Evolutionary conservation across 1,140 invertebrate species (phyloP).

Genomic region (Diprion similis): DNA sequence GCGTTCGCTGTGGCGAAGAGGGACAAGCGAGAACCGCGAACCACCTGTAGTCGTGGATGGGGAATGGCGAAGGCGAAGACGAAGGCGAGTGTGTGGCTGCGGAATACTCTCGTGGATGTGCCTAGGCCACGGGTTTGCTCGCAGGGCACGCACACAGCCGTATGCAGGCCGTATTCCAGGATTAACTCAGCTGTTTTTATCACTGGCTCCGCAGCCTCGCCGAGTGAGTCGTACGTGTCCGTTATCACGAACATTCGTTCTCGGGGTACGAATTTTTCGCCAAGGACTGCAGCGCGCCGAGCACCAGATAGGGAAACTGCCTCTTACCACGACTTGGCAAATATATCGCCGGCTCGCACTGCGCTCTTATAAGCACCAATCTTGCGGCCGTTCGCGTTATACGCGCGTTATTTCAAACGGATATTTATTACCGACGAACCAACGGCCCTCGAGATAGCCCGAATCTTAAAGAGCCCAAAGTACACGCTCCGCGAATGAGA

Average conservation of each 20-base stretch:
- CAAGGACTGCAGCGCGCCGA: neutral
- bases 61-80: too few relatives aligned
- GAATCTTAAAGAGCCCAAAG: conserved; percentile 4
- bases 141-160: neutral
- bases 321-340: neutral
- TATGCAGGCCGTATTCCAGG: neutral
- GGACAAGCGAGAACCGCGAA: neutral
- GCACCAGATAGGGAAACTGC: neutral
- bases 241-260: conserved; percentile 1
- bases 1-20: neutral
- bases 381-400: neutral
- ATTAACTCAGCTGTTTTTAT: conserved; percentile 1
- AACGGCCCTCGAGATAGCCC: conserved; percentile 1
- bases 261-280: neutral
- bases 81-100: too few relatives aligned
- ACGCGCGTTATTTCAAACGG: neutral
- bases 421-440: neutral
- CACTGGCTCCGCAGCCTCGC: neutral
- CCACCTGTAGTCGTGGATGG: neutral
- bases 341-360: neutral
- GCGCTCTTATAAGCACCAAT: neutral
- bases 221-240: conserved; percentile 6
- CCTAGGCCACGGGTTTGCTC: too few relatives aligned
- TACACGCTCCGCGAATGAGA: neutral
- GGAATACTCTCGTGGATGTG: too few relatives aligned